These are phyloP conservation scores for Patella depressa DNA, from an alignment of 2,888 invertebrate genomes.

Conservation along the genomic window DNA sequence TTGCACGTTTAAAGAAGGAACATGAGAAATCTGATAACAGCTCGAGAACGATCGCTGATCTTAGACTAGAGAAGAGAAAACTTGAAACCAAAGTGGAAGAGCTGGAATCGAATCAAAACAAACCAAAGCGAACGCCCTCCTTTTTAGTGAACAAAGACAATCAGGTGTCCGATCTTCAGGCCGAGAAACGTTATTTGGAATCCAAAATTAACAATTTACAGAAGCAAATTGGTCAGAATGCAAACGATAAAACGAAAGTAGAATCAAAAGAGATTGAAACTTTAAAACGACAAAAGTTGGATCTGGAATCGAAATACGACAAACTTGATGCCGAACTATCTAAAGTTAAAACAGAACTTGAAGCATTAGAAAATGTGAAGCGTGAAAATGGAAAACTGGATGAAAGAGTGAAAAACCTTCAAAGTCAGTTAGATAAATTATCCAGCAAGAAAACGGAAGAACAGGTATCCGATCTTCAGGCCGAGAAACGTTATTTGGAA, in stretches of 20 bases:
- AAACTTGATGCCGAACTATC: constrained; percentile 20
- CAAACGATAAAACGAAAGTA: constrained; percentile 28
- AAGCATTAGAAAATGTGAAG: constrained; percentile 8
- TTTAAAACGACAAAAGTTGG: constrained; percentile 40
- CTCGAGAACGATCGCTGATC: constrained; percentile 27
- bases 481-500: constrained; percentile 71
- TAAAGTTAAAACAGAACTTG: constrained; percentile 16
- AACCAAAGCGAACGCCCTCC: constrained; percentile 35
- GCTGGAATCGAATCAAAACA: constrained; percentile 35
- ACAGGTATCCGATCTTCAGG: constrained; percentile 44
- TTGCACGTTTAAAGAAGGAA: constrained; percentile 70
- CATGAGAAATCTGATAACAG: constrained; percentile 71
- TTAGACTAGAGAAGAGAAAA: constrained; percentile 41
- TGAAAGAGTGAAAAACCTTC: constrained; percentile 21
- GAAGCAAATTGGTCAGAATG: constrained; percentile 33
- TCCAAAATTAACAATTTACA: constrained; percentile 66
- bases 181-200: constrained; percentile 71
- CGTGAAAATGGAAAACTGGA: constrained; percentile 15
- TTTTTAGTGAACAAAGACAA: constrained; percentile 18
- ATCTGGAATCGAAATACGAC: constrained; percentile 21
- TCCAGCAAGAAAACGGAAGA: constrained; percentile 24
- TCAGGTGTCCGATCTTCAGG: constrained; percentile 45
- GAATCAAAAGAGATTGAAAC: constrained; percentile 26
- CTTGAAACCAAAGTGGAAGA: constrained; percentile 46
- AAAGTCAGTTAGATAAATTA: background rate